A percentile compares a stretch with the other conserved stretches of the same genome.
Evolutionary conservation across 2,888 invertebrate species (phyloP).

Genomic region (Coremacera marginata): DNA sequence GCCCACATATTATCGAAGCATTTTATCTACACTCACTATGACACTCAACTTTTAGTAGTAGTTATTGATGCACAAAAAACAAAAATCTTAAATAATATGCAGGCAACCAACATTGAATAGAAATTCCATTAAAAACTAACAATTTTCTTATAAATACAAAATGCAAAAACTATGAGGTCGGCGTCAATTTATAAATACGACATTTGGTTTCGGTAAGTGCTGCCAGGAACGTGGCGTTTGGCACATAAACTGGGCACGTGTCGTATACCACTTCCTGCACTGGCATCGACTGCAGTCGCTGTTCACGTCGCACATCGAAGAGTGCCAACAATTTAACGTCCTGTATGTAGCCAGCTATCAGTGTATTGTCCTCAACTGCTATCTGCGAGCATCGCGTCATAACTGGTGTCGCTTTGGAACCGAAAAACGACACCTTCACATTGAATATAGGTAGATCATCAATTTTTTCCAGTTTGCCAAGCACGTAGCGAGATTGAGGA

Average conservation of each 20-base stretch:
- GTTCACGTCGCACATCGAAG: conserved; percentile 75
- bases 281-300: conserved; percentile 72
- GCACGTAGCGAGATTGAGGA: conserved; percentile 72
- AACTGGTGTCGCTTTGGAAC: conserved; percentile 76
- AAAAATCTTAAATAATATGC: too few relatives aligned
- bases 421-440: conserved; percentile 75
- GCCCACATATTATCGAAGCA: too few relatives aligned
- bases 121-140: too few relatives aligned
- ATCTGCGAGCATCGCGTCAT: conserved; percentile 72
- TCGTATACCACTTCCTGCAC: conserved; percentile 78
- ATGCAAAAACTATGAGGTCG: conserved; percentile 37
- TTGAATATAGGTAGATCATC: conserved; percentile 72
- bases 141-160: too few relatives aligned
- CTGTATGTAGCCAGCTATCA: conserved; percentile 83
- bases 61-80: too few relatives aligned
- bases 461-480: conserved; percentile 71
- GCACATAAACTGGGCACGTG: conserved; percentile 73
- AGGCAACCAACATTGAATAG: too few relatives aligned
- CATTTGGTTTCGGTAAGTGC: conserved; percentile 77
- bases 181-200: conserved; percentile 74
- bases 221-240: conserved; percentile 72
- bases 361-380: conserved; percentile 71
- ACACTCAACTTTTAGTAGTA: too few relatives aligned
- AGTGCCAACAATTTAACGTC: conserved; percentile 75
- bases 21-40: too few relatives aligned